Conservation (phyloP, 2,888 invertebrate species). For the Nasonia oneida region DNA sequence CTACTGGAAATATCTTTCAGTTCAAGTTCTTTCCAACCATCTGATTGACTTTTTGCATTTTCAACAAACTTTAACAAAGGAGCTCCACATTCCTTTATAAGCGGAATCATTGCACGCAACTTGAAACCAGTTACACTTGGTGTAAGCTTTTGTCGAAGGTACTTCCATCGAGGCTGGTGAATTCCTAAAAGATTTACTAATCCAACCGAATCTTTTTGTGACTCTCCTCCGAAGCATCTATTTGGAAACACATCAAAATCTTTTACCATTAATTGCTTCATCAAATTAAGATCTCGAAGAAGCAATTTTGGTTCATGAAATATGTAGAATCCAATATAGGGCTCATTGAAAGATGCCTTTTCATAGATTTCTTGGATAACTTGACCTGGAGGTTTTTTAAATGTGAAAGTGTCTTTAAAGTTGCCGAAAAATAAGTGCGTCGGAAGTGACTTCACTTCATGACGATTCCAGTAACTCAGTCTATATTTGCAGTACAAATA, state of each 20-base stretch:
- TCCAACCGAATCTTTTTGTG: conserved; percentile 74
- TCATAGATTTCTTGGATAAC: conserved; percentile 70
- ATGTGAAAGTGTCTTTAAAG: conserved; percentile 67
- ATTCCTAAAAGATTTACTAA: conserved; percentile 76
- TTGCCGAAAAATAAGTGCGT: conserved; percentile 70
- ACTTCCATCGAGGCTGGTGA: conserved; percentile 80
- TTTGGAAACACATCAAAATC: conserved; percentile 80
- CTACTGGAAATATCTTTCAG: conserved; percentile 67
- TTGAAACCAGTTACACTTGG: conserved; percentile 71
- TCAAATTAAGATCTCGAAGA: conserved; percentile 77
- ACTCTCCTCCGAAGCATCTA: conserved; percentile 76
- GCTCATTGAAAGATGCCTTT: conserved; percentile 66
- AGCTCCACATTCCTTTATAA: conserved; percentile 67
- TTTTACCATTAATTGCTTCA: conserved; percentile 79
- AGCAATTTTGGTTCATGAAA: conserved; percentile 79
- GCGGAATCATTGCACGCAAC: conserved; percentile 69
- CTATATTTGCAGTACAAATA: conserved; percentile 69
- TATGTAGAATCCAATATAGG: conserved; percentile 79
- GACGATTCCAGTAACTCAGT: conserved; percentile 70
- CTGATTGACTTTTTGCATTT: conserved; percentile 43
- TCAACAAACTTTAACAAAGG: conserved; percentile 69
- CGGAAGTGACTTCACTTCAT: conserved; percentile 67
- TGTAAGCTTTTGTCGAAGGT: conserved; percentile 75
- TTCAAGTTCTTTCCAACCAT: conserved; percentile 66
- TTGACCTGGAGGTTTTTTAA: conserved; percentile 68